Conservation (phyloP, 2,888 invertebrate genomes). For the Macrophya alboannulata region DNA sequence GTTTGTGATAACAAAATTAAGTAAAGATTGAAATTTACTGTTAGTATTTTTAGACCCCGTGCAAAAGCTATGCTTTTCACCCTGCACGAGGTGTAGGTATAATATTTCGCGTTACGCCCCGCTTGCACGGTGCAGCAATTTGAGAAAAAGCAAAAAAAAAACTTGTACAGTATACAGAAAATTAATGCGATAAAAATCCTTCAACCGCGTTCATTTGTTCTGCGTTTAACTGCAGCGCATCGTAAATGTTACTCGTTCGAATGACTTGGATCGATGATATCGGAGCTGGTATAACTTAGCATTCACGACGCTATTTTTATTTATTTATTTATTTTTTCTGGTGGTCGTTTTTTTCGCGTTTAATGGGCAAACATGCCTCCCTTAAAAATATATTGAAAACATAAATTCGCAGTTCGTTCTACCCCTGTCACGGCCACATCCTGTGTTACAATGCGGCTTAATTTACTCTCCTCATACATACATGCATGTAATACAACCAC, state of each 20-base stretch:
- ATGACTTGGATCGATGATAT: conserved; percentile 5
- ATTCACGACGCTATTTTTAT: not conserved
- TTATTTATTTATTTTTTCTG: not conserved
- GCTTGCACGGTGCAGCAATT: not conserved
- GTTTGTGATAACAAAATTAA: conserved; percentile 41
- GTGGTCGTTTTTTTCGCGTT: not conserved
- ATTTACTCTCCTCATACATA: conserved; percentile 69
- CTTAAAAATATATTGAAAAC: conserved; percentile 66
- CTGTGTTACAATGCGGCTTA: conserved; percentile 63
- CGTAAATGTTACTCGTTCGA: not conserved
- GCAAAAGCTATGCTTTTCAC: not conserved
- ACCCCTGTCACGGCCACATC: conserved; percentile 55
- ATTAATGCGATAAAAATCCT: conserved; percentile 17
- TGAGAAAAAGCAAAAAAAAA: too few species aligned
- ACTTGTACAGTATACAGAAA: not conserved
- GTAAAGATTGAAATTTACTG: conserved; percentile 45
- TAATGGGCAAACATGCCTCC: conserved; percentile 51
- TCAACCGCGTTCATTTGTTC: not conserved
- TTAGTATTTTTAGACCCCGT: not conserved
- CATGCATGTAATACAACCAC: conserved; percentile 67
- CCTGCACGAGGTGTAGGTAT: not conserved
- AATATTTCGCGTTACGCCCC: not conserved
- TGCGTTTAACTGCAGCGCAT: not conserved
- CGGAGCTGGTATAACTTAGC: not conserved
- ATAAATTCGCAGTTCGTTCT: conserved; percentile 67